Percentiles rank a stretch among this genome's conserved stretches.
Conservation (phyloP, 2,113 vertebrate species). For the Oryctolagus cuniculus region DNA sequence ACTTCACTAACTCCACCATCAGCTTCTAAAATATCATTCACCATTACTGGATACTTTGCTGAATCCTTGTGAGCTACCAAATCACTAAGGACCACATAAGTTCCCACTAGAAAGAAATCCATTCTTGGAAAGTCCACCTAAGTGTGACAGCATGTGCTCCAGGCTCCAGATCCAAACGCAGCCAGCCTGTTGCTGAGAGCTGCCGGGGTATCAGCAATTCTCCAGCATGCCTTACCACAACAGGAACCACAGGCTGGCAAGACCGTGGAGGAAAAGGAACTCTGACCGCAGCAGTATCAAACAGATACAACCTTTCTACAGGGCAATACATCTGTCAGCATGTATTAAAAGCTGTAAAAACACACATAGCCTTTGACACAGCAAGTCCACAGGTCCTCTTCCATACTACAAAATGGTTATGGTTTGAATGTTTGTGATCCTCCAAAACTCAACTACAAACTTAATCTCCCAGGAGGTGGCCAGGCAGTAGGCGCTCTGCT, state of each 20-base stretch:
- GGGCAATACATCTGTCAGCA: neutral
- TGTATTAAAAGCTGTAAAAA: constrained; percentile 16
- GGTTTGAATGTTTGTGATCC: neutral
- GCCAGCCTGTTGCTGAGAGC: neutral
- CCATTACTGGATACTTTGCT: neutral
- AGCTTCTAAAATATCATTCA: constrained; percentile 8
- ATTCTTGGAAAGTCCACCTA: neutral
- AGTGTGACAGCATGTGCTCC: neutral
- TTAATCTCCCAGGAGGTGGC: neutral
- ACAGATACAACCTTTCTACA: neutral
- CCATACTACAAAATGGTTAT: neutral
- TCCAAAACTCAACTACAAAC: neutral
- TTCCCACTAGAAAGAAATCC: neutral
- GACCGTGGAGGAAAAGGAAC: neutral
- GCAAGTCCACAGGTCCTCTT: constrained; percentile 32
- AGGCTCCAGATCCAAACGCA: neutral
- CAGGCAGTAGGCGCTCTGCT: neutral
- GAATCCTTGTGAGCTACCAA: constrained; percentile 12
- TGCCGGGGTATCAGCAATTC: neutral
- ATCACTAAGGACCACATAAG: neutral
- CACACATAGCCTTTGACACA: neutral
- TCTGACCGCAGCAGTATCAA: neutral
- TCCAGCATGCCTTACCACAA: neutral
- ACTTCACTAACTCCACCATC: neutral
- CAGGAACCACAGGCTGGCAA: neutral